Evolutionary conservation across 1,140 invertebrate genomes (phyloP).

Genomic region (Hydropsyche tenuis): DNA sequence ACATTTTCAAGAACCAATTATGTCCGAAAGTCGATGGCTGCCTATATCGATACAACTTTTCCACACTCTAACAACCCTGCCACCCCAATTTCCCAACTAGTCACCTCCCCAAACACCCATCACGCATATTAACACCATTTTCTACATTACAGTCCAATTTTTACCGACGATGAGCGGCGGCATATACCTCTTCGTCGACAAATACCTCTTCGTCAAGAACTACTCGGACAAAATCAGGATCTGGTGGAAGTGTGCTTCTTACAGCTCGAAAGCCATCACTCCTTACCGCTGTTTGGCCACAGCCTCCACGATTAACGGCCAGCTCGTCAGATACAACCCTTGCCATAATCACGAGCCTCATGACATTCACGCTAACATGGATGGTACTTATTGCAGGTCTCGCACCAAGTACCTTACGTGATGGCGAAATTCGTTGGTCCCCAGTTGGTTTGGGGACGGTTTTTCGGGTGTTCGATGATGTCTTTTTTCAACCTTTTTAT

Average conservation of each 20-base stretch:
- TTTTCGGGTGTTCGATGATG: too few relatives aligned
- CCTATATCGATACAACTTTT: too few relatives aligned
- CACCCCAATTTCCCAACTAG: too few relatives aligned
- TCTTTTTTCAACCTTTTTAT: too few relatives aligned
- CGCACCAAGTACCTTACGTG: not conserved
- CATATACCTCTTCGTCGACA: conserved; percentile 21
- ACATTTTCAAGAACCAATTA: too few relatives aligned
- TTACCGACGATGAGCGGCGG: conserved; percentile 15
- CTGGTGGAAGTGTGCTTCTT: conserved; percentile 19
- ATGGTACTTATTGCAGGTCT: conserved; percentile 14
- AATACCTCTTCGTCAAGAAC: conserved; percentile 22
- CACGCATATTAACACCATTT: too few relatives aligned
- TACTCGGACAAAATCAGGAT: conserved; percentile 15
- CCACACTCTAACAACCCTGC: too few relatives aligned
- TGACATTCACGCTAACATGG: not conserved
- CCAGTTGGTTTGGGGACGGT: too few relatives aligned
- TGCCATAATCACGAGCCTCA: conserved; percentile 26
- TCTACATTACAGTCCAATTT: conserved; percentile 9
- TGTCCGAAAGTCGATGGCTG: too few relatives aligned
- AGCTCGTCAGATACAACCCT: not conserved
- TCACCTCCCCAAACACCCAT: too few relatives aligned
- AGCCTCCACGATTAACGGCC: conserved; percentile 1
- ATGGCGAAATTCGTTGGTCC: too few relatives aligned
- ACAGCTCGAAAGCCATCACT: not conserved
- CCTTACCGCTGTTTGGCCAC: not conserved